Percentiles rank a stretch among this genome's conserved stretches.
phyloP scores from a whole-genome alignment of 2,113 vertebrate genomes.

The Cettia cetti region DNA sequence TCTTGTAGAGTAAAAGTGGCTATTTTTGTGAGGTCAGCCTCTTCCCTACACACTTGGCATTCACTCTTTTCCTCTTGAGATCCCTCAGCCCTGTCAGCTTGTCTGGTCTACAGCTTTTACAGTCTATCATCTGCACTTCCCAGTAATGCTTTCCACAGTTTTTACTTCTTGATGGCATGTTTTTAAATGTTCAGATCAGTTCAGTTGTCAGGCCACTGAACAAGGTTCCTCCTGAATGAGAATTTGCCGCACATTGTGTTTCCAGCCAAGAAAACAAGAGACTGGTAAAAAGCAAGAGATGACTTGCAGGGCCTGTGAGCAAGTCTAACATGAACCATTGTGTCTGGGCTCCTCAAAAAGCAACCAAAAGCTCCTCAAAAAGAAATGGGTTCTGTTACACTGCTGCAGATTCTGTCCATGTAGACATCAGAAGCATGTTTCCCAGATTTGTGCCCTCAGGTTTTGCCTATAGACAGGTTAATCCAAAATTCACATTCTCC shows the following conservation, averaged over 20 bases:
- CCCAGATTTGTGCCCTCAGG: neutral
- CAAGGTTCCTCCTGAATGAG: neutral
- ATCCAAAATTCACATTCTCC: neutral
- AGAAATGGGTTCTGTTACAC: neutral
- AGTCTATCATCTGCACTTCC: neutral
- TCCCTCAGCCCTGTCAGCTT: neutral
- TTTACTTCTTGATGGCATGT: neutral
- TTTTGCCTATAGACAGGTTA: neutral
- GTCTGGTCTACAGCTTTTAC: neutral
- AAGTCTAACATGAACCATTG: neutral
- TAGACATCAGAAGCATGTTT: neutral
- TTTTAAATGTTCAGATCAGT: neutral
- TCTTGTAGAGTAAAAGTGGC: neutral
- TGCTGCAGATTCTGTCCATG: neutral
- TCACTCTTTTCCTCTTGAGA: neutral
- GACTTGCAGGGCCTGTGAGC: neutral
- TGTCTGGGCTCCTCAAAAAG: neutral
- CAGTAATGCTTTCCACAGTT: neutral
- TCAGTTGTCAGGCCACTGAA: neutral
- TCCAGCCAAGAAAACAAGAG: neutral
- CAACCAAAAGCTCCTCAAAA: neutral
- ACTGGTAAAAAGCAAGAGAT: neutral
- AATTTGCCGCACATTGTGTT: accelerated
- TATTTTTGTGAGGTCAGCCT: neutral
- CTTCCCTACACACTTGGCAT: neutral